Conservation (phyloP, 2,888 invertebrate species). For the Erebia palarica region DNA sequence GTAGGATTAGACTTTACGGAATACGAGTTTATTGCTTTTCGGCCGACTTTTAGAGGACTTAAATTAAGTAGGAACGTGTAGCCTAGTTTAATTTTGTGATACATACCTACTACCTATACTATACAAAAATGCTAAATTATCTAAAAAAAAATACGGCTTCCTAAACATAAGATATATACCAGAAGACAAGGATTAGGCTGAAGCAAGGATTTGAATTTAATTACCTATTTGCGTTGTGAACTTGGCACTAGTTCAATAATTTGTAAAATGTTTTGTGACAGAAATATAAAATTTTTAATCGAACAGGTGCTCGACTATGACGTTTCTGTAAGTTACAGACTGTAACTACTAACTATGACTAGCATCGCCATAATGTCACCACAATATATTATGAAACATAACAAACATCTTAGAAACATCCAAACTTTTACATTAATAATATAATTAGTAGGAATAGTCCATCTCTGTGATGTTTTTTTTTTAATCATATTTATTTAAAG, state of each 20-base stretch:
- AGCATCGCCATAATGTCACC: too few relatives aligned
- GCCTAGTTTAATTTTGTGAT: neutral
- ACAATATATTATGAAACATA: too few relatives aligned
- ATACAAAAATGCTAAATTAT: neutral
- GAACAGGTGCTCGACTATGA: conserved; percentile 5
- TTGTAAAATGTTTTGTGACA: neutral
- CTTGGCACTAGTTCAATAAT: conserved; percentile 5
- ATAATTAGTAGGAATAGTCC: too few relatives aligned
- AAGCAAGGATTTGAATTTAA: conserved; percentile 2
- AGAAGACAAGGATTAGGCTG: neutral
- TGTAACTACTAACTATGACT: neutral
- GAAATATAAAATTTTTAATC: conserved; percentile 3
- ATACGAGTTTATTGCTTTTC: conserved; percentile 1
- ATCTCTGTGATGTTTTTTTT: too few relatives aligned
- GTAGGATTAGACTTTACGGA: neutral
- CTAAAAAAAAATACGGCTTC: neutral
- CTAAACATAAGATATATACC: neutral
- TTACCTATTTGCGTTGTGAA: neutral
- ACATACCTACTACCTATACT: neutral
- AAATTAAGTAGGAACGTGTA: neutral
- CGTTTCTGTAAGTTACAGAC: too few relatives aligned
- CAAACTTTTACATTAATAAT: too few relatives aligned
- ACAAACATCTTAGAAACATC: too few relatives aligned
- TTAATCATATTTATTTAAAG: too few relatives aligned
- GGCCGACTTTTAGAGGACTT: neutral